Evolutionary conservation across 2,888 invertebrate genomes (phyloP).

Genomic region (Cataglyphis rosenhaueri): DNA sequence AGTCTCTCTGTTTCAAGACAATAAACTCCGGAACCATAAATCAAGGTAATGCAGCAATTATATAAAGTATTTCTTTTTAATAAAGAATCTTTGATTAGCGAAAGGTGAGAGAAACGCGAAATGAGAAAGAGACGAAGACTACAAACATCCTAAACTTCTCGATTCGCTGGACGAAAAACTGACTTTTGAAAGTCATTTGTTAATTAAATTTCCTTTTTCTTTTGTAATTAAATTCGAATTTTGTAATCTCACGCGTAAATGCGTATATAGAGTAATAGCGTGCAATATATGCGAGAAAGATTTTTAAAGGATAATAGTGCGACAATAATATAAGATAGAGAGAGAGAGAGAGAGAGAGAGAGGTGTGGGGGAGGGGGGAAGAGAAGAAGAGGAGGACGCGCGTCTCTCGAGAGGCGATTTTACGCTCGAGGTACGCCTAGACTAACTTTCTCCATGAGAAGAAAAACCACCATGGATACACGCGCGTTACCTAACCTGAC

Average conservation of each 20-base stretch:
- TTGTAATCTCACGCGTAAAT: neutral
- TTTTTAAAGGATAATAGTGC: neutral
- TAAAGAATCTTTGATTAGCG: neutral
- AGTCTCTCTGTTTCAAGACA: neutral
- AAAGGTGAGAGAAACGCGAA: neutral
- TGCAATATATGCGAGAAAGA: neutral
- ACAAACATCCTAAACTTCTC: neutral
- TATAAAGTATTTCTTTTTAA: neutral
- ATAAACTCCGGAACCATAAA: neutral
- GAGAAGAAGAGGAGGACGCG: constrained; percentile 44
- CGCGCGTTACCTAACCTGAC: constrained; percentile 72
- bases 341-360: constrained; percentile 52
- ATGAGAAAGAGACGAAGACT: no score
- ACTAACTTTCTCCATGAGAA: constrained; percentile 79
- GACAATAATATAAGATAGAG: constrained; percentile 8
- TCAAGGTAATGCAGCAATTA: neutral
- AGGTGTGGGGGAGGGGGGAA: neutral
- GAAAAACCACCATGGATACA: constrained; percentile 70
- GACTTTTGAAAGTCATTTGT: neutral
- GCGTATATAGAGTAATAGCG: neutral
- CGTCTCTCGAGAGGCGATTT: constrained; percentile 71
- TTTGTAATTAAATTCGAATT: neutral
- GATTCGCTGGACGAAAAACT: neutral
- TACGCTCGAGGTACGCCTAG: constrained; percentile 76
- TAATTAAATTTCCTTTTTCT: no score